Evolutionary conservation across 1,140 invertebrate species (phyloP).

Genomic region (fruit fly (Drosophila melanogaster)): DNA sequence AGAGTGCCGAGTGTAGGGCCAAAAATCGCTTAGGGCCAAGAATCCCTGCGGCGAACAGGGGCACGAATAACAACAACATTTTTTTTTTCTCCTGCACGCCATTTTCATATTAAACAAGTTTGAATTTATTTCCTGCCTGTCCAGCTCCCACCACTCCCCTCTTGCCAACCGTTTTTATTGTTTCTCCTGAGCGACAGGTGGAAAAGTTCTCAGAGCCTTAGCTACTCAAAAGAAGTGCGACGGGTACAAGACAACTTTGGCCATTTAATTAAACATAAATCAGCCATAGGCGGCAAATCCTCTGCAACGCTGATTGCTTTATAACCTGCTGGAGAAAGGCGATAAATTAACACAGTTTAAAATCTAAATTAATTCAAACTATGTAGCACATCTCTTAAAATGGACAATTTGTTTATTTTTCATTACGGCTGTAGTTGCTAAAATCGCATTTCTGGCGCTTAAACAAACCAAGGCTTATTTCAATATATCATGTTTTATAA

Average conservation of each 20-base stretch:
- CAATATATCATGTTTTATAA: too few relatives aligned
- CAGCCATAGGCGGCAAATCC: constrained; percentile 16
- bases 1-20: constrained; percentile 2
- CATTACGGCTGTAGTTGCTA: too few relatives aligned
- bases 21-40: constrained; percentile 61
- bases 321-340: neutral
- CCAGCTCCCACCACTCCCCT: constrained; percentile 30
- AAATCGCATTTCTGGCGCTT: too few relatives aligned
- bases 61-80: constrained; percentile 64
- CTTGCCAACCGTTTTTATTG: constrained; percentile 38
- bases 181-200: constrained; percentile 69
- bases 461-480: too few relatives aligned
- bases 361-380: neutral
- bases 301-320: constrained; percentile 20
- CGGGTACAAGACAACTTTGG: constrained; percentile 21
- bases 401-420: too few relatives aligned
- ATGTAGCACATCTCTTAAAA: neutral
- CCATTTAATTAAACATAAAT: constrained; percentile 55
- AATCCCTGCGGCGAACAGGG: constrained; percentile 49
- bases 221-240: constrained; percentile 42
- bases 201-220: constrained; percentile 63
- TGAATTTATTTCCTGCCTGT: constrained; percentile 73
- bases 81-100: constrained; percentile 63
- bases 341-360: neutral
- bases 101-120: constrained; percentile 82